phyloP scores from a whole-genome alignment of 2,797 vertebrate species.

The Cottoperca gobio region DNA sequence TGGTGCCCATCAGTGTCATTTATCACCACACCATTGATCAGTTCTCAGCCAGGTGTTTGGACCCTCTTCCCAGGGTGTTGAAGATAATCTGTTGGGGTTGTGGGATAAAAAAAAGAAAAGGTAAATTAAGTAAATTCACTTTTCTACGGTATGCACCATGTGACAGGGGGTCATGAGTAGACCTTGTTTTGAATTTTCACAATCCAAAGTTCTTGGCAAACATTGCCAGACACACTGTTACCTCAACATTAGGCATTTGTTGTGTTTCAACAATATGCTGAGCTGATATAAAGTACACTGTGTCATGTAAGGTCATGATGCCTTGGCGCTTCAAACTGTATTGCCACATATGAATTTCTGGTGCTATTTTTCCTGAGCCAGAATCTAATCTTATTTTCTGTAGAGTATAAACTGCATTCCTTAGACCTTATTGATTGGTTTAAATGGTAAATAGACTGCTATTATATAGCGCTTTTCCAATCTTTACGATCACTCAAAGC shows the following conservation, averaged over 20 bases:
- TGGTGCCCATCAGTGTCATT: conserved; percentile 45
- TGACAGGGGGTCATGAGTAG: neutral
- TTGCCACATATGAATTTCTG: conserved; percentile 1
- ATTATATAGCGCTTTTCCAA: too few species aligned
- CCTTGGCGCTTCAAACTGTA: conserved; percentile 5
- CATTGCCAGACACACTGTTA: conserved; percentile 22
- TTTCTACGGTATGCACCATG: conserved; percentile 2
- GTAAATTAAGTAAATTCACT: neutral
- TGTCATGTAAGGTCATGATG: conserved; percentile 15
- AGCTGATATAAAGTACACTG: conserved; percentile 13
- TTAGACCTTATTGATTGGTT: neutral
- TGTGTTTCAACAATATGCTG: conserved; percentile 13
- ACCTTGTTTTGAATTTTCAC: conserved; percentile 20
- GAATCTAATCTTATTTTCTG: conserved; percentile 12
- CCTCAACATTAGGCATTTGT: conserved; percentile 25
- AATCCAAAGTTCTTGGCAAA: conserved; percentile 13
- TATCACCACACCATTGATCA: conserved; percentile 57
- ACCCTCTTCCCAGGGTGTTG: conserved; percentile 4
- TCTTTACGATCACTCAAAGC: too few species aligned
- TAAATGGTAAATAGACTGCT: too few species aligned
- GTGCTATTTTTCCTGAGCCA: conserved; percentile 8
- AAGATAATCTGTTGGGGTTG: conserved; percentile 5
- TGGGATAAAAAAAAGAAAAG: neutral
- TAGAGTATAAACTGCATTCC: neutral
- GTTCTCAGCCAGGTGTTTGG: conserved; percentile 24